Conservation (phyloP, 1,140 invertebrate genomes). For the Trachymyrmex septentrionalis region DNA sequence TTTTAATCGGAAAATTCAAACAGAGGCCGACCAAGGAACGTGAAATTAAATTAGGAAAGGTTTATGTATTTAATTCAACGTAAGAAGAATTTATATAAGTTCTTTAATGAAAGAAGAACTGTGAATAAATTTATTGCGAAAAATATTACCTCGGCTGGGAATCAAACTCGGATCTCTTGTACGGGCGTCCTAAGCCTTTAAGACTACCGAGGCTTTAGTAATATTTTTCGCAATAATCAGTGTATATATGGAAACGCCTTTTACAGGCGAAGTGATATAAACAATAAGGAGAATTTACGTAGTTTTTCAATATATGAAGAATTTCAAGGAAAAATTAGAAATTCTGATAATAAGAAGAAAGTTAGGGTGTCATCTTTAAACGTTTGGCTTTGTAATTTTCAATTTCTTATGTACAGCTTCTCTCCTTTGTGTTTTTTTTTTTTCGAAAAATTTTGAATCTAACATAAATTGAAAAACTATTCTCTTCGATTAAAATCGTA, state of each 20-base stretch:
- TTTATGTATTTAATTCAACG: not conserved
- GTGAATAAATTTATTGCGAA: no score
- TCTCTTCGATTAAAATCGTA: no score
- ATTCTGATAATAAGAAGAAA: no score
- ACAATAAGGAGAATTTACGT: not conserved
- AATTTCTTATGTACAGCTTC: not conserved
- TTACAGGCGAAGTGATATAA: no score
- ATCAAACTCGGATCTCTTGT: no score
- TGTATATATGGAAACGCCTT: no score
- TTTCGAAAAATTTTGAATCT: not conserved
- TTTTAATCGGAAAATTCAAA: slow-evolving; percentile 34
- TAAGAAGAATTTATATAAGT: no score
- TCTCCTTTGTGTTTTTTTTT: not conserved
- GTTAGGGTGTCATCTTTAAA: not conserved
- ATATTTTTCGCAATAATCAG: not conserved
- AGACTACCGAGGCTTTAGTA: no score
- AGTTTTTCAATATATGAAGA: not conserved
- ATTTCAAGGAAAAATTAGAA: no score
- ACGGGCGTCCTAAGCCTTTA: no score
- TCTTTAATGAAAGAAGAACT: no score
- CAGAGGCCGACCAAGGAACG: not conserved
- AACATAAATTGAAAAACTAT: not conserved
- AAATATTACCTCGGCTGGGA: no score
- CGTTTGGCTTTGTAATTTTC: not conserved
- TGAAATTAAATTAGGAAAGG: slow-evolving; percentile 13